phyloP scores from a whole-genome alignment of 2,888 invertebrate genomes.

The Mycogona germanica region DNA sequence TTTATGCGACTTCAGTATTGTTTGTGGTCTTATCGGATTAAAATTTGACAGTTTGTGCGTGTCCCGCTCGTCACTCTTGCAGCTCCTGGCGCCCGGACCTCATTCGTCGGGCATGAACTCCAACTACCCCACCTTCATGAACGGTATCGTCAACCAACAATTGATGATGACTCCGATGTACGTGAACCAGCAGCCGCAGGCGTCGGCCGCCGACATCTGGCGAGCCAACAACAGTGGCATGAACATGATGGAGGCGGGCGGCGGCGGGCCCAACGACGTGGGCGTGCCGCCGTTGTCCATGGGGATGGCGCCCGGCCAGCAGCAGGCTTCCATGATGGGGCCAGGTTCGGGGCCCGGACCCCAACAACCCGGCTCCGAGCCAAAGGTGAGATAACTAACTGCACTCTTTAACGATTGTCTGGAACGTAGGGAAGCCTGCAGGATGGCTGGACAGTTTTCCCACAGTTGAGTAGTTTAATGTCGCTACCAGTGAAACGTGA shows the following conservation, averaged over 20 bases:
- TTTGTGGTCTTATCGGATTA: background rate
- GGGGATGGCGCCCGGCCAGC: background rate
- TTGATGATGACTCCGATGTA: constrained; percentile 12
- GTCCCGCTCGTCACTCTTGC: background rate
- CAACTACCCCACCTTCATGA: constrained; percentile 21
- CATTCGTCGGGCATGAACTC: constrained; percentile 7
- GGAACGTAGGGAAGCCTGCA: too few relatives aligned
- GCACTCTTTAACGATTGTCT: too few relatives aligned
- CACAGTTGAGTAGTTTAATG: too few relatives aligned
- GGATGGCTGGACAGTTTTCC: too few relatives aligned
- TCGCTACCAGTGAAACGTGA: too few relatives aligned
- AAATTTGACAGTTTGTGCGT: background rate
- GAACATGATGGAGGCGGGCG: too few relatives aligned
- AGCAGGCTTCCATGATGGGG: background rate
- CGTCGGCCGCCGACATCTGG: background rate
- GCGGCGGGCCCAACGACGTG: too few relatives aligned
- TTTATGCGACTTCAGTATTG: too few relatives aligned
- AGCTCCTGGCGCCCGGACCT: constrained; percentile 5
- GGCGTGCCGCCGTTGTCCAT: background rate
- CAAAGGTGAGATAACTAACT: too few relatives aligned
- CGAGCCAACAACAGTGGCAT: background rate
- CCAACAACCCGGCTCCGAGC: background rate
- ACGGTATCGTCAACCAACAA: too few relatives aligned
- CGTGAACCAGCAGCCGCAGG: background rate
- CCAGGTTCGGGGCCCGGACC: background rate